Percentiles rank a stretch among this genome's conserved stretches.
Conservation (phyloP, 2,888 invertebrate genomes). For the Ochropleura leucogaster region DNA sequence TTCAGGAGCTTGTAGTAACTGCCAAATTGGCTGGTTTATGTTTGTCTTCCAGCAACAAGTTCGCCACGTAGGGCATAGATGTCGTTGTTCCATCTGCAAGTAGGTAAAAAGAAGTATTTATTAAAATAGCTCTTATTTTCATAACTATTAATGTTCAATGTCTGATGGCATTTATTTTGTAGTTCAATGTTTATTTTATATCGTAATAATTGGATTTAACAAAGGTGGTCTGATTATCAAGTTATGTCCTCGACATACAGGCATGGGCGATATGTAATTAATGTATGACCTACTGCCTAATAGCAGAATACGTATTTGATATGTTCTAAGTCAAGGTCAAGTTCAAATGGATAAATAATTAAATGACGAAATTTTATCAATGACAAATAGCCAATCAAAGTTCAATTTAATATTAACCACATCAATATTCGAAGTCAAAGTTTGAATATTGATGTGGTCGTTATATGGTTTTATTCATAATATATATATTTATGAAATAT, state of each 20-base stretch:
- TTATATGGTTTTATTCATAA: not conserved
- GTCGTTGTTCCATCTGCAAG: slow-evolving; percentile 19
- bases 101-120: not conserved
- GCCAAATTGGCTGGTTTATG: not conserved
- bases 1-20: not conserved
- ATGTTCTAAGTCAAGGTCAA: not conserved
- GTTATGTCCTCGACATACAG: not conserved
- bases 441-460: not conserved
- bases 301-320: not conserved
- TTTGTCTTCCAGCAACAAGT: not conserved
- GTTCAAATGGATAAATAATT: slow-evolving; percentile 15
- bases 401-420: slow-evolving; percentile 22
- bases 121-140: not conserved
- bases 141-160: not conserved
- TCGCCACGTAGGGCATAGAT: not conserved
- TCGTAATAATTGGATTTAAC: not conserved
- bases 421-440: not conserved
- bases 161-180: not conserved
- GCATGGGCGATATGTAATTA: not conserved
- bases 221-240: not conserved
- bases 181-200: not conserved
- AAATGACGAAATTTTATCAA: slow-evolving; percentile 5
- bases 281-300: not conserved
- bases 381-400: slow-evolving; percentile 12
- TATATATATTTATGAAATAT: not conserved